Evolutionary conservation across 1,140 invertebrate species (phyloP), one percentile per base, ranked within the genome.

Genomic region (Polyergus mexicanus): DNA sequence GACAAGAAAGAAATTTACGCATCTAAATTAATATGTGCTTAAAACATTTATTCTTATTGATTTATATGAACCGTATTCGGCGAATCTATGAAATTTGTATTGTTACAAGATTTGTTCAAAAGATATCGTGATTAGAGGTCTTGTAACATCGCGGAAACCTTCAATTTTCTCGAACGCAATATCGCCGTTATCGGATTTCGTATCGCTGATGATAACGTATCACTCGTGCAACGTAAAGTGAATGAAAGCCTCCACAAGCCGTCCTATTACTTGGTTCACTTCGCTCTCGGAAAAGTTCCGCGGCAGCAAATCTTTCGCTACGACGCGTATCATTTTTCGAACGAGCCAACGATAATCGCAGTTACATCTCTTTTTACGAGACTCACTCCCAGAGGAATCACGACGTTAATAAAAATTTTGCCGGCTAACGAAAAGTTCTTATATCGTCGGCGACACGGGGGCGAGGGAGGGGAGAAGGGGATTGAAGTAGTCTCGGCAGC

Each of bases 361-460:
- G 68, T 72, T 83, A 83, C 78, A 83, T 83, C 68, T 83, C 78
- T 58, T 74, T 83, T 83, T 83, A 71, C 78, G 68, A 62, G 56
- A 62, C 78, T 47, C 19, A 35, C 54, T 25, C 71, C 25, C 38
- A 38, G 66, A 51, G 38, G 66, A 72, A 72, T 83, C 78, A 60
- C 78, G 54, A 62, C 68, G 78, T 83, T 83, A 83, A 83, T 83
- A 83, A 83, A 74, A 83, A 76, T 88, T 88, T 72, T 51, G 58
- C 68, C 80, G 56, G 87, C 22, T 65, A 81, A 77, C 86, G 58
- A 56, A 80, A 88, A 88, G 86, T 89, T 88, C 41, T 88, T 85
- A 66, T 41, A 69, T 32, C 35, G 86, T 58, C 47, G 38, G 54
- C 41, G 71, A 80, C 44, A 28, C 62, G 8, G 1, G 72, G 38